These are phyloP conservation scores for Lasioglossum figueresi DNA, from an alignment of 2,888 invertebrate species.

Conservation along the genomic window DNA sequence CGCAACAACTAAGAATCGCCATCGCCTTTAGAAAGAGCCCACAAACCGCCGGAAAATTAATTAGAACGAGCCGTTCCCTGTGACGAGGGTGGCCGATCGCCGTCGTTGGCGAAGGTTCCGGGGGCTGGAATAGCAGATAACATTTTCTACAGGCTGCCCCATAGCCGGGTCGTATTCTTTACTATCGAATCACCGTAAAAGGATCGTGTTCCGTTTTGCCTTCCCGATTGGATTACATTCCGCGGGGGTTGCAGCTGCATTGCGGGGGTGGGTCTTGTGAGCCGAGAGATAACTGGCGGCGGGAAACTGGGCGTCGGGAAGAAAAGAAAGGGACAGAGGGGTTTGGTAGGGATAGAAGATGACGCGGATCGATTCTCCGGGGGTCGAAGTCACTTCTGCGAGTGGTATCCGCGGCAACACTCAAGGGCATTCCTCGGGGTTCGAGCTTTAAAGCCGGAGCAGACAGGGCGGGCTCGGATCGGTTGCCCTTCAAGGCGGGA, in stretches of 20 bases:
- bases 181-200: constrained; percentile 54
- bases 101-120: neutral
- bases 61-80: neutral
- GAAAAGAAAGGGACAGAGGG: neutral
- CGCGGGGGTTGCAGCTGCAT: constrained; percentile 40
- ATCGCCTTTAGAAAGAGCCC: neutral
- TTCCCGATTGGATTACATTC: constrained; percentile 61
- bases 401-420: constrained; percentile 54
- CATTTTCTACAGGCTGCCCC: constrained; percentile 51
- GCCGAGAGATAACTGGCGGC: constrained; percentile 28
- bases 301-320: neutral
- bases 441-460: constrained; percentile 46
- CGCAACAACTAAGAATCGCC: neutral
- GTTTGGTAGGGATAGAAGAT: neutral
- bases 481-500: constrained; percentile 58
- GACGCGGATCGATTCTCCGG: constrained; percentile 52
- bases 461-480: constrained; percentile 37
- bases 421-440: constrained; percentile 60
- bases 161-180: constrained; percentile 54
- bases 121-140: constrained; percentile 40
- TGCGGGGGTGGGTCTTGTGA: neutral
- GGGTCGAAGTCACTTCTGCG: constrained; percentile 60
- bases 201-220: constrained; percentile 51
- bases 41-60: neutral
- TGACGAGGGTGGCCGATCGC: neutral